Conservation (phyloP, 2,113 vertebrate species). For the Trachemys scripta region DNA sequence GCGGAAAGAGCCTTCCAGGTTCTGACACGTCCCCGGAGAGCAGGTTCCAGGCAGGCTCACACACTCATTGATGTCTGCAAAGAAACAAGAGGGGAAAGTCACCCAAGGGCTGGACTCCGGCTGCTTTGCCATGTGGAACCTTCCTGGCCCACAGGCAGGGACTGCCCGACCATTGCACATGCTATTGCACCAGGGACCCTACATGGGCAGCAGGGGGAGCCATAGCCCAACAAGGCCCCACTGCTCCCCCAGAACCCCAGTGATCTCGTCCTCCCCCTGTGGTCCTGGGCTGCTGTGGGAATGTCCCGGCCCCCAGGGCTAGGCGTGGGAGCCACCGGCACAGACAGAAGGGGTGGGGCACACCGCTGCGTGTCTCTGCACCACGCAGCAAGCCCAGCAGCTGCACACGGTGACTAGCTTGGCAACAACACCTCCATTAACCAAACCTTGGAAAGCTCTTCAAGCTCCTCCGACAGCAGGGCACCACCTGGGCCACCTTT, state of each 20-base stretch:
- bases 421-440: neutral
- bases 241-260: neutral
- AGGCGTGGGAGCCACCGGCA: neutral
- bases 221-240: neutral
- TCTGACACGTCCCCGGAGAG: constrained; percentile 94
- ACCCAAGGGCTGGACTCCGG: neutral
- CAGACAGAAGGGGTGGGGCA: neutral
- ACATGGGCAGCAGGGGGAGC: neutral
- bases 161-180: neutral
- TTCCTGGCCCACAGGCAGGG: neutral
- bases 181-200: neutral
- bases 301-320: neutral
- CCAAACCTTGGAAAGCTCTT: neutral
- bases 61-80: constrained; percentile 92
- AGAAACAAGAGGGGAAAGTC: neutral
- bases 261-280: neutral
- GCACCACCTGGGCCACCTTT: neutral
- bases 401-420: neutral
- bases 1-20: constrained; percentile 93
- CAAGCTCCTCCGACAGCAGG: neutral
- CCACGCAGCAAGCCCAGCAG: neutral
- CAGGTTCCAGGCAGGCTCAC: constrained; percentile 88
- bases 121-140: neutral
- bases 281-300: neutral
- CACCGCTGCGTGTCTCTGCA: too few species aligned